Evolutionary conservation across 2,113 vertebrate species (phyloP), one percentile per base, ranked within the genome.

Genomic region (Verasper variegatus): DNA sequence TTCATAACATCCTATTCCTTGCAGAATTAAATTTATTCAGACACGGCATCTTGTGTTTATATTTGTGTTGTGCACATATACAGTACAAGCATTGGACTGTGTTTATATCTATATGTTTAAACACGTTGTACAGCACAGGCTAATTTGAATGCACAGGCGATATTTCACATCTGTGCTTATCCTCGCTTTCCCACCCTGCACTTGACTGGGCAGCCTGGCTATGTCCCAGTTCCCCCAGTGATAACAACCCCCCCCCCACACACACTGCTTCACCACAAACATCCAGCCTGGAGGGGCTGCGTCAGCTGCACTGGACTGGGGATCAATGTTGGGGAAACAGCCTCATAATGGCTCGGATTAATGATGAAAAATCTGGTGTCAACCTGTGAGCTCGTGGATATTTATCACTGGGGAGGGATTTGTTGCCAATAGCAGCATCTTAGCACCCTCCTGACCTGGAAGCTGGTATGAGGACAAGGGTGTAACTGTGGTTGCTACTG

Each of bases 291-390:
- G 93, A 97, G 95, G 94, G 96, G 93, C 95, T 96, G 94, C 90
- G 95, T 96, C 92, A 94, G 92, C 94, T 92, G 91, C 88, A 83
- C 88, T 78, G 80, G 79, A 81, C 89, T 91, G 94, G 90, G 88
- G 96, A 98, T 97, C 96, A 97, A 98, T 97, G 96, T 92, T 63
- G 94, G 91, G 95, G 95, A 95, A 94, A 94, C 94, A 94, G 91
- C 91, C 94, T 95, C 94, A 97, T 97, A 98, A 98, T 95, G 91
- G 95, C 84, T 88, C 78, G 64, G 91, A 98, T 98, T 99, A 99
- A 99, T 98, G 97, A 99, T 97, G 97, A 99, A 97, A 97, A 98
- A 99, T 98, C 94, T 93, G 93, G 95, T 94, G 95, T 97, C 97
- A 96, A 93, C 91, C 90, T 77, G 91, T 76, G 92, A 93, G 93